These are phyloP conservation scores for Polypedilum pembai DNA, from an alignment of 1,140 invertebrate species.

Conservation along the genomic window DNA sequence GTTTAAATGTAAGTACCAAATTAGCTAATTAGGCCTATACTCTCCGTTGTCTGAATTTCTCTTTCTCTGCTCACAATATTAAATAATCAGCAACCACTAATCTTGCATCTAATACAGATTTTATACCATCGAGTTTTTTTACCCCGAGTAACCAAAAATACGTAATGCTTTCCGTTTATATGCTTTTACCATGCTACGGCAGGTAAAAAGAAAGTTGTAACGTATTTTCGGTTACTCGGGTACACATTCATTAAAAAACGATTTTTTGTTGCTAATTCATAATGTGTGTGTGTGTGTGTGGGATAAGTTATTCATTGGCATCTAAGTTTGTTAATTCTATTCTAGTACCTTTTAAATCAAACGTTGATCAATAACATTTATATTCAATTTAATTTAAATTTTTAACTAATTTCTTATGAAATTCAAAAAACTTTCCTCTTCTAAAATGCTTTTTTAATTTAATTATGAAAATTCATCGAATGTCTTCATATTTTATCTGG, in stretches of 20 bases:
- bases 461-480: too few species aligned
- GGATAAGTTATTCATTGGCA: not conserved
- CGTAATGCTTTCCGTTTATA: too few species aligned
- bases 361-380: not conserved
- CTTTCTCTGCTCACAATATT: not conserved
- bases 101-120: not conserved
- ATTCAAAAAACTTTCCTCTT: too few species aligned
- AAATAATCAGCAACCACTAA: not conserved
- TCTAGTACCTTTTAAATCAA: not conserved
- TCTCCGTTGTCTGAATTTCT: not conserved
- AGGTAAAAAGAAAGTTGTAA: too few species aligned
- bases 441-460: too few species aligned
- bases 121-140: not conserved
- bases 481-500: too few species aligned
- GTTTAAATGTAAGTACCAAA: conserved; percentile 20
- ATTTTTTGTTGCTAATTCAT: too few species aligned
- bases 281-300: not conserved
- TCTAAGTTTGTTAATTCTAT: not conserved
- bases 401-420: too few species aligned
- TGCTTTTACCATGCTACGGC: too few species aligned
- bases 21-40: not conserved
- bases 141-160: not conserved
- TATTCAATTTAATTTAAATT: too few species aligned
- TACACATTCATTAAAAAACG: too few species aligned
- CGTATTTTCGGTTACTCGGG: too few species aligned